Evolutionary conservation across 2,888 invertebrate genomes (phyloP).

Genomic region (Aethes cnicana): DNA sequence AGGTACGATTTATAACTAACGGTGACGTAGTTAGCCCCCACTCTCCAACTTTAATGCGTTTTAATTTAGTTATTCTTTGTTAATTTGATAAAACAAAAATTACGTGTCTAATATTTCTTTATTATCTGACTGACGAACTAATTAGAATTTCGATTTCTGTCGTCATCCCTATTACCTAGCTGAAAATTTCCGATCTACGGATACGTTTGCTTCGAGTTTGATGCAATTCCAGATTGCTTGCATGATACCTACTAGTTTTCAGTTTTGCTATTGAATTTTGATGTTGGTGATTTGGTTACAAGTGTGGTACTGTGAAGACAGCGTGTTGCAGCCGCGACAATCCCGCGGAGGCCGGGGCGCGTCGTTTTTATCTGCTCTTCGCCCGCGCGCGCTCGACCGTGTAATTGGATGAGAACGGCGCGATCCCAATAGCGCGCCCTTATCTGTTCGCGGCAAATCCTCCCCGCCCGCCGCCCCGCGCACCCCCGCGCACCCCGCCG

Average conservation of each 20-base stretch:
- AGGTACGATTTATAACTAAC: too few relatives aligned
- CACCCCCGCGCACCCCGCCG: conserved; percentile 50
- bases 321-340: conserved; percentile 75
- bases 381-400: conserved; percentile 81
- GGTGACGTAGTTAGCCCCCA: too few relatives aligned
- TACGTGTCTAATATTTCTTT: too few relatives aligned
- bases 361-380: conserved; percentile 77
- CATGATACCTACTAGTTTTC: background rate
- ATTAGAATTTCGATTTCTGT: too few relatives aligned
- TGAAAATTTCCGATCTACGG: too few relatives aligned
- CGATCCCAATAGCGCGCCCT: conserved; percentile 81
- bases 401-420: conserved; percentile 82
- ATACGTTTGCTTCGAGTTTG: too few relatives aligned
- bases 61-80: too few relatives aligned
- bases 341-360: conserved; percentile 75
- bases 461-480: conserved; percentile 47
- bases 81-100: too few relatives aligned
- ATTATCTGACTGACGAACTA: too few relatives aligned
- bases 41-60: too few relatives aligned
- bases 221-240: too few relatives aligned
- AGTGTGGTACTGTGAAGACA: conserved; percentile 51
- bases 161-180: too few relatives aligned
- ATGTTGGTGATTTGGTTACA: conserved; percentile 46
- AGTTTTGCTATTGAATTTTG: background rate
- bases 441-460: conserved; percentile 81